A percentile compares a stretch with the other conserved stretches of the same genome.
Evolutionary conservation across 2,888 invertebrate genomes (phyloP).

Genomic region (Dorcus parallelipipedus): DNA sequence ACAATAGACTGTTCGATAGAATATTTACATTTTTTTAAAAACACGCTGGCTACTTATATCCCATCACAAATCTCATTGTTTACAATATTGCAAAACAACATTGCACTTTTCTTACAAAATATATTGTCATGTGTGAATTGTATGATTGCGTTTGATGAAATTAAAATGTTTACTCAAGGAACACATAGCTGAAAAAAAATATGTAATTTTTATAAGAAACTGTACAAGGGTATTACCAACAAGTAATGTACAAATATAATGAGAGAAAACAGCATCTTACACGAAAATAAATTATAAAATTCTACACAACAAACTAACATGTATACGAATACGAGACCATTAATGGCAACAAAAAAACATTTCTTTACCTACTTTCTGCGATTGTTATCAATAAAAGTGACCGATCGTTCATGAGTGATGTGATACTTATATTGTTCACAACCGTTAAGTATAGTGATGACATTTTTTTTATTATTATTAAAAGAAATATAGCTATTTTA

Average conservation of each 20-base stretch:
- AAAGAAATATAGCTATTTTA: too few species aligned
- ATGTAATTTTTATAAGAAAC: neutral
- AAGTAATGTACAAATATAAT: neutral
- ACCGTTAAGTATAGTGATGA: neutral
- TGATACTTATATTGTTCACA: neutral
- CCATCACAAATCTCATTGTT: neutral
- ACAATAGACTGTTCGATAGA: constrained; percentile 3
- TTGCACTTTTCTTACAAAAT: neutral
- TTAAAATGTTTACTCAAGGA: neutral
- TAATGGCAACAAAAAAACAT: neutral
- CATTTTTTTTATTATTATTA: too few species aligned
- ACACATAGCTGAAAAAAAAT: neutral
- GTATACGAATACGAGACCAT: neutral
- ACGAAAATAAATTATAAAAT: neutral
- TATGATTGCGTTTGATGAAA: too few species aligned
- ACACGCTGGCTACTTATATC: neutral
- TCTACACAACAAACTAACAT: neutral
- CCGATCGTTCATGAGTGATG: too few species aligned
- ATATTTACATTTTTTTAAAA: constrained; percentile 1
- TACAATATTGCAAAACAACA: neutral
- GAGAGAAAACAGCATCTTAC: neutral
- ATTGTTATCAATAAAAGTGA: neutral
- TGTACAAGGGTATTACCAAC: neutral
- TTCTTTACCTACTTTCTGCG: neutral
- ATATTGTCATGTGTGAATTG: neutral